Evolutionary conservation across 2,888 invertebrate species (phyloP).

Genomic region (Nasonia oneida): DNA sequence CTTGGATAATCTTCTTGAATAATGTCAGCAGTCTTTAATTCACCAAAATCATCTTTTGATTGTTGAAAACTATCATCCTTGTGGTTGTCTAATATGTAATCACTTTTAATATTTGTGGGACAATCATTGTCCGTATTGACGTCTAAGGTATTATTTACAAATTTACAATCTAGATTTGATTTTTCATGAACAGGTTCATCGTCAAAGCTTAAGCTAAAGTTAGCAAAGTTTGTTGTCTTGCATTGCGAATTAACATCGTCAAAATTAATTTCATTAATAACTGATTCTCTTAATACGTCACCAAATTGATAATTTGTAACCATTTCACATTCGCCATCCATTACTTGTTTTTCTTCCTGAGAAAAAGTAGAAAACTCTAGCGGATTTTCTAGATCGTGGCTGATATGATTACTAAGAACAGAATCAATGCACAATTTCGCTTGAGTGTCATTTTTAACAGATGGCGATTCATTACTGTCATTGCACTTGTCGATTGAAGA

Average conservation of each 20-base stretch:
- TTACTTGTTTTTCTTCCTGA: slow-evolving; percentile 31
- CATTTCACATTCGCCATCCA: slow-evolving; percentile 38
- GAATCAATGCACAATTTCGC: slow-evolving; percentile 30
- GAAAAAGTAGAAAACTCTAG: slow-evolving; percentile 45
- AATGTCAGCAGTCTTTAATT: slow-evolving; percentile 56
- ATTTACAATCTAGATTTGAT: slow-evolving; percentile 64
- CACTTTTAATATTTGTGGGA: slow-evolving; percentile 39
- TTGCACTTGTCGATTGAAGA: slow-evolving; percentile 44
- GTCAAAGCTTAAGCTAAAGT: slow-evolving; percentile 65
- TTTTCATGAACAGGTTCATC: slow-evolving; percentile 54
- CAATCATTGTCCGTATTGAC: slow-evolving; percentile 45
- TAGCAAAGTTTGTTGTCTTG: slow-evolving; percentile 63
- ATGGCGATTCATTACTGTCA: slow-evolving; percentile 25
- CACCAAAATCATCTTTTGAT: slow-evolving; percentile 55
- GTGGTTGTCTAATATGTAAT: slow-evolving; percentile 47
- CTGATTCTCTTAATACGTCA: slow-evolving; percentile 52
- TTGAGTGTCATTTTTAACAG: slow-evolving; percentile 26
- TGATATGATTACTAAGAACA: slow-evolving; percentile 34
- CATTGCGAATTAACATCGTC: slow-evolving; percentile 48
- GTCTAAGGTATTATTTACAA: slow-evolving; percentile 62
- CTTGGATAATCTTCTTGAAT: slow-evolving; percentile 39
- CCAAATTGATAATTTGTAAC: slow-evolving; percentile 52
- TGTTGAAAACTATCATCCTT: slow-evolving; percentile 52
- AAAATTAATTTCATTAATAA: slow-evolving; percentile 57
- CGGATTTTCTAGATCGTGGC: slow-evolving; percentile 25